Evolutionary conservation across 1,140 invertebrate genomes (phyloP), one percentile per base, ranked within the genome.

Genomic region (Eueides isabella): DNA sequence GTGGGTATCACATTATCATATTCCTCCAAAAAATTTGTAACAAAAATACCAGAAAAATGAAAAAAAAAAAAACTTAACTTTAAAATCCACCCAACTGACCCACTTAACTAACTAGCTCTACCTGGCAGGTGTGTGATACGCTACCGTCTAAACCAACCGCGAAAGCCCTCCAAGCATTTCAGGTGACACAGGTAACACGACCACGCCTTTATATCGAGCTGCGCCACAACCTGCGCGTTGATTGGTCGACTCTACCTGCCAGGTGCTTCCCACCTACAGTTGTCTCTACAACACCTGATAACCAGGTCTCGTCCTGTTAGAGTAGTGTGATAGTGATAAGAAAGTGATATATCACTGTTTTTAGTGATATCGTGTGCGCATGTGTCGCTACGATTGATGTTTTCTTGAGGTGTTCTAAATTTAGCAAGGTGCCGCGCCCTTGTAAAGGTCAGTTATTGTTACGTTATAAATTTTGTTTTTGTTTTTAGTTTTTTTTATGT

Each of bases 351-450:
- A 26, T 61, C 26, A 66, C 9, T 70, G 70, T 69, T 72, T 30
- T 61, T 66, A 64, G 38, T 64, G 68, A 31, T 81, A 79, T 71
- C 77, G 76, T 81, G 88, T 92, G 91, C 91, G 91, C 91, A 92
- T 92, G 91, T 92, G 88, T 92, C 85, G 84, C 67, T 81, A 80
- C 84, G 84, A 92, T 92, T 91, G 90, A 92, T 91, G 89, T 92
- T 92, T 90, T 82, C 89, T 91, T 90, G 88, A 92, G 90, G 90
- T 92, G 89, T 80, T 84, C 86, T 90, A 89, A 87, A 90, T 90
- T 86, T 87, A 86, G 90, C 69, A 83, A 88, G 88, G 90, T 89
- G 88, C 83, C 81, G 80, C 77, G 80, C 80, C 80, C 81, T 75
- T 68, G 75, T 64, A 67, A 48, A 75, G 74, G 74, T 75, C 74